Evolutionary conservation across 2,888 invertebrate genomes (phyloP).

Genomic region (Megastigmus dorsalis): DNA sequence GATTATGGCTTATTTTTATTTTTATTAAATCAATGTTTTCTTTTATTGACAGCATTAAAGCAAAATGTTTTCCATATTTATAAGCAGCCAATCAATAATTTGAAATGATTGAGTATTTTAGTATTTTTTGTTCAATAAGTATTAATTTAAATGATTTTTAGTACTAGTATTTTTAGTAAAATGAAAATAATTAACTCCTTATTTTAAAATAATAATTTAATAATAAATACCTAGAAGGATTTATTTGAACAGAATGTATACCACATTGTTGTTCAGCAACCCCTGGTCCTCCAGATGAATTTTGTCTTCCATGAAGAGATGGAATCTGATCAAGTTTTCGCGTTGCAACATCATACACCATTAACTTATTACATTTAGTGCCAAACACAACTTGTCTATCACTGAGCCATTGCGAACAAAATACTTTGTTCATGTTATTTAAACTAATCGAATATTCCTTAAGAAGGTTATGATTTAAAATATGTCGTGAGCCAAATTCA

Average conservation of each 20-base stretch:
- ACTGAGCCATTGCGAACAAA: conserved; percentile 97
- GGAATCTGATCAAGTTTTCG: conserved; percentile 93
- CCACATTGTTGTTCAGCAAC: conserved; percentile 86
- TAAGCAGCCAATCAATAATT: too few relatives aligned
- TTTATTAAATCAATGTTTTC: too few relatives aligned
- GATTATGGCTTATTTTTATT: too few relatives aligned
- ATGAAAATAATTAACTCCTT: too few relatives aligned
- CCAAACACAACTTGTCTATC: conserved; percentile 96
- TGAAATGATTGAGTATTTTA: too few relatives aligned
- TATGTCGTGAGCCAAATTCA: conserved; percentile 90
- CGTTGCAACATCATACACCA: conserved; percentile 93
- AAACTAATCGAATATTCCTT: conserved; percentile 88
- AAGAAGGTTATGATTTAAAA: conserved; percentile 92
- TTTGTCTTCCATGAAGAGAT: conserved; percentile 82
- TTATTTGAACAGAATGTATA: conserved; percentile 94
- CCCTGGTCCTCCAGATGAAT: conserved; percentile 74
- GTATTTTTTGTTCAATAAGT: too few relatives aligned
- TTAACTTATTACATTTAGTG: conserved; percentile 96
- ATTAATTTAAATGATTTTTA: too few relatives aligned
- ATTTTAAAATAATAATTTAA: too few relatives aligned
- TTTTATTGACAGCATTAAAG: too few relatives aligned
- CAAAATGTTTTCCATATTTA: too few relatives aligned
- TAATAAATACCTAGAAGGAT: conserved; percentile 82
- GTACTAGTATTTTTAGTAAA: too few relatives aligned
- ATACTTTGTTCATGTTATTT: conserved; percentile 93